Percentiles rank a stretch among this genome's conserved stretches.
These are phyloP conservation scores for Penaeus chinensis DNA, from an alignment of 1,140 invertebrate genomes.

Conservation along the genomic window DNA sequence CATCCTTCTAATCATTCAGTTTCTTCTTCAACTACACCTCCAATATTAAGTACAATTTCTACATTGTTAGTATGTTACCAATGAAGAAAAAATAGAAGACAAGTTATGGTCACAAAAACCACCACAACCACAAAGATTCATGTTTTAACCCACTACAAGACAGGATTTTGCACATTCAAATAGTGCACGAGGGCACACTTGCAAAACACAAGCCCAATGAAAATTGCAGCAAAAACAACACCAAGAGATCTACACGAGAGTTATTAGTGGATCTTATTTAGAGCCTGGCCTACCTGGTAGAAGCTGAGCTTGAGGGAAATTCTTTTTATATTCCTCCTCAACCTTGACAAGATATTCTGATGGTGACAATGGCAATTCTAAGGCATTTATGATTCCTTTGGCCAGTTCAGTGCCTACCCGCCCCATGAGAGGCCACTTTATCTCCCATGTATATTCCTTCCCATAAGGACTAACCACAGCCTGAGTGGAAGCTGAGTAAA, in stretches of 20 bases:
- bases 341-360: neutral
- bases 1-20: neutral
- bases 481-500: slow-evolving; percentile 69
- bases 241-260: neutral
- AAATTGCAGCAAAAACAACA: neutral
- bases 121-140: no score
- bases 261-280: neutral
- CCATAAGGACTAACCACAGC: slow-evolving; percentile 68
- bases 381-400: slow-evolving; percentile 67
- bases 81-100: no score
- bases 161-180: no score
- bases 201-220: neutral
- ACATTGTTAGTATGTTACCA: no score
- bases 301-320: slow-evolving; percentile 5
- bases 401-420: slow-evolving; percentile 68
- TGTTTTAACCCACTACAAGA: no score
- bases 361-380: slow-evolving; percentile 67
- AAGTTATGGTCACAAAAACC: no score
- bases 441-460: slow-evolving; percentile 70
- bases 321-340: neutral
- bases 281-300: slow-evolving; percentile 5
- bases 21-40: neutral
- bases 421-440: slow-evolving; percentile 71
- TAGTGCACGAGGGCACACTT: neutral
- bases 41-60: no score